A percentile compares a stretch with the other conserved stretches of the same genome.
Conservation (phyloP, 2,888 invertebrate species). For the Trachelus iudaicus region DNA sequence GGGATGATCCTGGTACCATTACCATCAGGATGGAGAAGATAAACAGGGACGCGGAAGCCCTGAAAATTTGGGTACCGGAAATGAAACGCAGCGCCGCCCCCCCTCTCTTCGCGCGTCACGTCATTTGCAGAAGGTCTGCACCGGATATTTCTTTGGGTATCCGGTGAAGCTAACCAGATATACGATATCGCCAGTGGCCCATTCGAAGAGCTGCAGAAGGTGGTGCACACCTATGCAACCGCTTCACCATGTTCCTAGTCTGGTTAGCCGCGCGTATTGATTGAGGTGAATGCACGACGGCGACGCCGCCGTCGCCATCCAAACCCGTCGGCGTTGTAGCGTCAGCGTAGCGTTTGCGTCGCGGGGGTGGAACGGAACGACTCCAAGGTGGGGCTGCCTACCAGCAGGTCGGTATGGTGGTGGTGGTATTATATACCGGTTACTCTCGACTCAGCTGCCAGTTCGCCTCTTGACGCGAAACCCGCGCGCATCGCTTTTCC, state of each 20-base stretch:
- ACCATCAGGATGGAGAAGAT: not conserved
- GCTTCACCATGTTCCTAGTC: conserved; percentile 1
- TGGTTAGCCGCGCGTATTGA: conserved; percentile 46
- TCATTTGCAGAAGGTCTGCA: not conserved
- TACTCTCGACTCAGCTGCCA: conserved; percentile 55
- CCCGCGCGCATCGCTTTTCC: conserved; percentile 6
- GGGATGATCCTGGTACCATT: not conserved
- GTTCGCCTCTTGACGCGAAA: conserved; percentile 54
- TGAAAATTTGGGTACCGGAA: not conserved
- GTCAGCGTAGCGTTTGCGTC: conserved; percentile 21
- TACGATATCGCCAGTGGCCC: not conserved
- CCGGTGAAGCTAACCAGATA: not conserved
- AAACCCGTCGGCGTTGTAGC: conserved; percentile 1
- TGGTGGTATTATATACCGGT: conserved; percentile 63
- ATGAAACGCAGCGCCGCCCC: not conserved
- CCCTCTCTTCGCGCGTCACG: not conserved
- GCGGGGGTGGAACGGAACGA: conserved; percentile 28
- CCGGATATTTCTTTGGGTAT: no score
- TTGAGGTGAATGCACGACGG: conserved; percentile 58
- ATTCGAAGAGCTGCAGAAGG: not conserved
- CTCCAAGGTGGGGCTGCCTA: conserved; percentile 47
- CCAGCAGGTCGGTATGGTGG: conserved; percentile 71
- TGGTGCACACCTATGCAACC: not conserved
- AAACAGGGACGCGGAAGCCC: not conserved
- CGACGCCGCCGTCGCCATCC: conserved; percentile 24